Percentiles rank a stretch among this genome's conserved stretches.
Evolutionary conservation across 2,113 vertebrate genomes (phyloP).

Genomic region (Catharus minimus): DNA sequence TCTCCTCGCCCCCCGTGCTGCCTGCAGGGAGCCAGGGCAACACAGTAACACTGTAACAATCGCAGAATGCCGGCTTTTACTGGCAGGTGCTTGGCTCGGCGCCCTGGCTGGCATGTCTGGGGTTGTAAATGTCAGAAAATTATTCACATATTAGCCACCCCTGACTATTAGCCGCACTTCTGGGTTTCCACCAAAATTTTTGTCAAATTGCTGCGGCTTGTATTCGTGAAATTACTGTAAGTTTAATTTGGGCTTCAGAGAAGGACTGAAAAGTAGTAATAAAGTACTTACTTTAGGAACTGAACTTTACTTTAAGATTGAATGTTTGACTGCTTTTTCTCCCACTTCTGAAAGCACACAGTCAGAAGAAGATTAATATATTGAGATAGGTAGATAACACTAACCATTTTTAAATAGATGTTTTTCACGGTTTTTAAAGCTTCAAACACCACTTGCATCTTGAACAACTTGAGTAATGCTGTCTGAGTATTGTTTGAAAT

Average conservation of each 20-base stretch:
- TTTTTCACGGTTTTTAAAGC: slow-evolving; percentile 1
- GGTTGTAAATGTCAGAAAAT: no score
- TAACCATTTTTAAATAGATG: background rate
- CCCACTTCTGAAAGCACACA: background rate
- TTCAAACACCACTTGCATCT: slow-evolving; percentile 1
- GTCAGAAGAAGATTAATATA: background rate
- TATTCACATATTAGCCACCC: no score
- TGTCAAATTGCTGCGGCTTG: no score
- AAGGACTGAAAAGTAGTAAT: background rate
- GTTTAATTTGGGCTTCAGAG: background rate
- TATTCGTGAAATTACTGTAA: no score
- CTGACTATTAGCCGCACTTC: no score
- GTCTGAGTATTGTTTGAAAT: slow-evolving; percentile 39
- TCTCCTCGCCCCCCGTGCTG: no score
- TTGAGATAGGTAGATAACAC: background rate
- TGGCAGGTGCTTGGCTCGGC: no score
- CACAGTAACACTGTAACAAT: no score
- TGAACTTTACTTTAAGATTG: background rate
- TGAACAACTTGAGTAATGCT: slow-evolving; percentile 5
- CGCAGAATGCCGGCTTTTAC: no score
- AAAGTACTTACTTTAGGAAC: background rate
- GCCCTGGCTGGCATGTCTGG: no score
- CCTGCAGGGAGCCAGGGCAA: no score
- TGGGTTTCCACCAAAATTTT: no score
- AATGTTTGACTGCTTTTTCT: background rate